Evolutionary conservation across 2,113 vertebrate genomes (phyloP), one percentile per base, ranked within the genome.

Genomic region (Trematomus loennbergii): DNA sequence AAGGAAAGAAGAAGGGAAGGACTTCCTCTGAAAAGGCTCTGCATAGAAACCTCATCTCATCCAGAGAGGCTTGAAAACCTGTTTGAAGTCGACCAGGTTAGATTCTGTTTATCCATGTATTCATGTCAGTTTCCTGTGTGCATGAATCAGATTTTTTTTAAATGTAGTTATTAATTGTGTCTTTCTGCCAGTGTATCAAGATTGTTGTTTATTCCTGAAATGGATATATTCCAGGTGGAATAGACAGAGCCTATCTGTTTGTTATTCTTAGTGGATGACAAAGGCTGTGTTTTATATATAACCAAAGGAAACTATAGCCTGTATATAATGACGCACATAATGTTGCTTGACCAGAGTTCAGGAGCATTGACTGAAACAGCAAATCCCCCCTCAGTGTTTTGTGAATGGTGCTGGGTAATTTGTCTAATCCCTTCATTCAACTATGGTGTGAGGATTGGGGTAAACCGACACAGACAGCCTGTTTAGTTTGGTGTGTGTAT

Each of bases 21-120:
- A 89, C 86, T 83, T 87, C 85, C 85, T 89, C 84, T 88, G 79
- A 79, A 84, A 69, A 87, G 85, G 63, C 75, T 82, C 86, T 83
- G 73, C 67, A 87, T 40, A 75, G 48, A 87, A 86, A 82, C 69
- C 86, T 81, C 75, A 84, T 74, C 75, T 88, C 87, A 78, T 74
- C 84, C 81, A 84, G 46, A 86, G 72, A 75, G 69, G 72, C 60
- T 84, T 69, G 67, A 79, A 74, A 81, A 79, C 75, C 87, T 76
- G 79, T 77, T 69, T 81, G 78, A 84, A 87, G 70, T 75, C 71
- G 49, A 84, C 54, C 75, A 89, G 85, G 89, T 91, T 88, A 64
- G 85, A 84, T 86, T 78, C 74, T 88, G 68, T 83, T 83, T 64
- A 49, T 70, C 36, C 8, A 2, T 62, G 8, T 72, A 9, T 60